Evolutionary conservation across 2,113 vertebrate genomes (phyloP), one percentile per base, ranked within the genome.

Genomic region (Alouatta palliata): DNA sequence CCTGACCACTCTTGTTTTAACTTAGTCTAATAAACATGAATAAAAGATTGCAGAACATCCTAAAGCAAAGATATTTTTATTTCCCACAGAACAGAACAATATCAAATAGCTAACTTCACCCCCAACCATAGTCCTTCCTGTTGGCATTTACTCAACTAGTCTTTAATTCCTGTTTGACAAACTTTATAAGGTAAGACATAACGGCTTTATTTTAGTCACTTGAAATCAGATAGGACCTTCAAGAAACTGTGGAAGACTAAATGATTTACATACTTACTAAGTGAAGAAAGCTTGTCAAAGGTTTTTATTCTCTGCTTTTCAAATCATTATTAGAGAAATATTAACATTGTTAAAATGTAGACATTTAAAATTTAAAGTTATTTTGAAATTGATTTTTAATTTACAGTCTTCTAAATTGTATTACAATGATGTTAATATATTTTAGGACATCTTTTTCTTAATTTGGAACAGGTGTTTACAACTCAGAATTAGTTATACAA

Each of bases 101-200:
- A 92, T 70, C 61, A 61, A 81, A 73, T 88, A 88, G 56, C 61
- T 76, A 84, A 47, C 58, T 91, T 56, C 54, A 68, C 54, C 54
- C 37, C 79, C 47, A 89, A 25, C 19, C 25, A 80, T 58, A 77
- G 77, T 90, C 52, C 90, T 97, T 96, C 49, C 76, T 95, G 10
- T 93, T 94, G 64, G 66, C 64, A 97, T 91, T 68, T 96, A 47
- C 49, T 97, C 81, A 94, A 93, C 94, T 79, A 43, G 47, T 93
- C 45, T 96, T 91, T 73, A 96, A 30, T 90, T 68, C 77, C 35
- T 93, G 95, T 91, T 86, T 97, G 80, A 92, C 56, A 96, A 95
- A 91, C 66, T 97, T 91, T 95, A 6, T 16, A 98, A 98, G 98
- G 98, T 98, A 98, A 98, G 98, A 70, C 37, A 75, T 80, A 68